Percentiles rank a stretch among this genome's conserved stretches.
These are phyloP conservation scores for Andrena camellia DNA, from an alignment of 2,888 invertebrate species.

Conservation along the genomic window DNA sequence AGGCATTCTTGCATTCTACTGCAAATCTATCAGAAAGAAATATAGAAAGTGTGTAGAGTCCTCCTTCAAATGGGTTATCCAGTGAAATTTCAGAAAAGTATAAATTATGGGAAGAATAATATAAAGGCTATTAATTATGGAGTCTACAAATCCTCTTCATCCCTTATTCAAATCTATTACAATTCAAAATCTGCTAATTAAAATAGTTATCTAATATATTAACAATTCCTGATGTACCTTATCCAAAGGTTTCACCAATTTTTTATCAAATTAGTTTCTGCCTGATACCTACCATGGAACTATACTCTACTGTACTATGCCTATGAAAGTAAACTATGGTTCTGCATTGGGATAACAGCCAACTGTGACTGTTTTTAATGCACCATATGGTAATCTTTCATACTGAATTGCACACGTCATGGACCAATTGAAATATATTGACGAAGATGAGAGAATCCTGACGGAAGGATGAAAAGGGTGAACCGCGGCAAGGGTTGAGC, in stretches of 20 bases:
- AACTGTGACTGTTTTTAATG: background rate
- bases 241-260: no score
- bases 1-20: background rate
- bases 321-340: background rate
- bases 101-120: background rate
- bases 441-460: slow-evolving; percentile 48
- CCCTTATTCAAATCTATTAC: no score
- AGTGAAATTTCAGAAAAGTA: background rate
- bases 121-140: no score
- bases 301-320: background rate
- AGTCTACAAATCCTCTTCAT: no score
- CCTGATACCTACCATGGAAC: no score
- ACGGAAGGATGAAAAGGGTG: slow-evolving; percentile 66
- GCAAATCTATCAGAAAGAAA: background rate
- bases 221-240: no score
- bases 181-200: no score
- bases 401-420: background rate
- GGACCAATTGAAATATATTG: slow-evolving; percentile 21
- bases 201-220: no score
- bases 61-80: no score
- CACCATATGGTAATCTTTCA: background rate
- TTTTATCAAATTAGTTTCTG: no score
- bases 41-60: background rate
- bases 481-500: slow-evolving; percentile 75
- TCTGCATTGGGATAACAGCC: background rate